Percentiles rank a stretch among this genome's conserved stretches.
These are phyloP conservation scores for Muschampia plurimacula DNA, from an alignment of 2,888 invertebrate genomes.

Conservation along the genomic window DNA sequence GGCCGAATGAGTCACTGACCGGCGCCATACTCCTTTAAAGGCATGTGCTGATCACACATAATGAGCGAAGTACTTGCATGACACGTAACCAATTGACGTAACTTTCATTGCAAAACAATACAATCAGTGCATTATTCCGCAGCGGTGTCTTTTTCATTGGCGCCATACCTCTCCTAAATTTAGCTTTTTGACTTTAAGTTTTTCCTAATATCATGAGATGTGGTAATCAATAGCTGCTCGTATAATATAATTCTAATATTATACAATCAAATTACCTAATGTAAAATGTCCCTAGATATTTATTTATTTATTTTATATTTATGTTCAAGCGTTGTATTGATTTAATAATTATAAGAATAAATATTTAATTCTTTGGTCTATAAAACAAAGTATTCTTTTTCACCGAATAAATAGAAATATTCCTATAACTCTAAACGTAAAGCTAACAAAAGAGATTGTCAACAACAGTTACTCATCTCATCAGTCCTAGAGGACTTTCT, in stretches of 20 bases:
- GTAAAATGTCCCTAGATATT: too few relatives aligned
- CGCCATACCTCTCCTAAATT: background rate
- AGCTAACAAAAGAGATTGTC: background rate
- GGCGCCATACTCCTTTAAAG: slow-evolving; percentile 23
- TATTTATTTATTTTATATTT: too few relatives aligned
- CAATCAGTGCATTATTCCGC: background rate
- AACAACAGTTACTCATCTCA: background rate
- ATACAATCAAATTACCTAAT: too few relatives aligned
- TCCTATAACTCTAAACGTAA: background rate
- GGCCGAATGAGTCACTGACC: slow-evolving; percentile 4
- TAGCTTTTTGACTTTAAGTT: background rate
- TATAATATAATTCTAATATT: too few relatives aligned
- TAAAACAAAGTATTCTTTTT: too few relatives aligned
- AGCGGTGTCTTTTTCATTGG: background rate
- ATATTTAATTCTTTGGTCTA: too few relatives aligned
- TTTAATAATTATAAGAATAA: too few relatives aligned
- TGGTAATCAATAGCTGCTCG: too few relatives aligned
- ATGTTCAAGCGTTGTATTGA: too few relatives aligned
- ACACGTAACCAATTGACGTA: slow-evolving; percentile 6
- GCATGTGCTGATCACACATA: slow-evolving; percentile 28
- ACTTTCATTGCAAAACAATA: background rate
- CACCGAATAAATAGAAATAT: background rate
- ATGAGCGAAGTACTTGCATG: background rate
- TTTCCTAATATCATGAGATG: too few relatives aligned
- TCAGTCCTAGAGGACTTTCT: background rate